phyloP scores from a whole-genome alignment of 2,888 invertebrate species.

The Actias luna region DNA sequence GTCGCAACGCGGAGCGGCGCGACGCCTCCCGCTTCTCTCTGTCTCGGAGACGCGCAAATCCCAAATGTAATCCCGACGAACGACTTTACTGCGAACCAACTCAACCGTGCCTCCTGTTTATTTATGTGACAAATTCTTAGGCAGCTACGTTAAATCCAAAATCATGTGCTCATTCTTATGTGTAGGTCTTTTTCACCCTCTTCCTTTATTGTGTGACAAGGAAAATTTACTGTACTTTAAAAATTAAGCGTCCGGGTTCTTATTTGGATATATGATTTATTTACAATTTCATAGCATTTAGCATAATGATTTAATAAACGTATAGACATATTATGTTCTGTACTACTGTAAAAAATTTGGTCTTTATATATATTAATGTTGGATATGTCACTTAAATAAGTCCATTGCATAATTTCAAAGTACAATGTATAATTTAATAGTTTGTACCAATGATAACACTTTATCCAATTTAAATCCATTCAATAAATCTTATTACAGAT shows the following conservation, averaged over 20 bases:
- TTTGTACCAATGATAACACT: neutral
- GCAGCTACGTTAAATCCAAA: slow-evolving; percentile 66
- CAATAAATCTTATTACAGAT: slow-evolving; percentile 86
- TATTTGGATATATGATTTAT: slow-evolving; percentile 12
- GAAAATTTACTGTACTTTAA: slow-evolving; percentile 16
- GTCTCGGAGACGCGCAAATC: slow-evolving; percentile 61
- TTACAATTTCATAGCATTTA: neutral
- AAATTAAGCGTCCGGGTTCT: slow-evolving; percentile 13
- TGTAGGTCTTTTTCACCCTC: slow-evolving; percentile 42
- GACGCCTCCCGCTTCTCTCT: slow-evolving; percentile 24
- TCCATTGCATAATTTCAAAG: neutral
- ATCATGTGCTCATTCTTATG: slow-evolving; percentile 58
- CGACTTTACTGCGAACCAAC: slow-evolving; percentile 64
- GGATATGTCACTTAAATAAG: neutral
- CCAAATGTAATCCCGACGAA: slow-evolving; percentile 74
- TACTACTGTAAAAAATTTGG: too few relatives aligned
- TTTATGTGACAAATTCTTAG: slow-evolving; percentile 79
- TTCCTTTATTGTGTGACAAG: slow-evolving; percentile 21
- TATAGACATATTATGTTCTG: neutral
- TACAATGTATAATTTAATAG: neutral
- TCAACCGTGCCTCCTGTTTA: slow-evolving; percentile 74
- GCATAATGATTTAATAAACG: neutral
- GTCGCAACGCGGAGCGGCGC: slow-evolving; percentile 39
- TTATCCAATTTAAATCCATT: neutral
- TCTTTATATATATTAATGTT: neutral